A percentile compares a stretch with the other conserved stretches of the same genome.
Evolutionary conservation across 2,888 invertebrate species (phyloP).

Genomic region (Holacanthella duospinosa): DNA sequence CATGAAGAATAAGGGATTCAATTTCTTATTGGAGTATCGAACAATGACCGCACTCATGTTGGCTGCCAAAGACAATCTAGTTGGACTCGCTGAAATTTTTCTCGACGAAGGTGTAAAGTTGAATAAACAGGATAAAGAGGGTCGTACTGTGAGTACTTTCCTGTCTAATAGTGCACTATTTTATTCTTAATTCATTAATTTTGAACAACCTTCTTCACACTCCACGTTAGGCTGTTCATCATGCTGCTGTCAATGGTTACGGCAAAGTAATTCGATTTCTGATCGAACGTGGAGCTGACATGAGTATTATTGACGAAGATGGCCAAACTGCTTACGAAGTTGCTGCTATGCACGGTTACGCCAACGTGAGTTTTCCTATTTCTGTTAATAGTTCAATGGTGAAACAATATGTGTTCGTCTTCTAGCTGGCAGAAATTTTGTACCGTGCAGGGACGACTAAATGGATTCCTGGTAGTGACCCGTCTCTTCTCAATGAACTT

Average conservation of each 20-base stretch:
- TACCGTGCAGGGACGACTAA: conserved; percentile 9
- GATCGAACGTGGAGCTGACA: conserved; percentile 16
- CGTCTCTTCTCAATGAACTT: conserved; percentile 14
- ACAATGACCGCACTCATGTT: not conserved
- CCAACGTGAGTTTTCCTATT: too few relatives aligned
- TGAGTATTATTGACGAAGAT: conserved; percentile 9
- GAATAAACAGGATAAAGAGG: not conserved
- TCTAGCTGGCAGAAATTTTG: conserved; percentile 10
- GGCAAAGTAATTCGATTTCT: conserved; percentile 16
- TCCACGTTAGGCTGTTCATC: conserved; percentile 5
- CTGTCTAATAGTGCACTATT: not conserved
- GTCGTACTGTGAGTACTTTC: not conserved
- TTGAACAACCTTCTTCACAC: not conserved
- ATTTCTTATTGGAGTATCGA: not conserved
- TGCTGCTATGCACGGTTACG: too few relatives aligned
- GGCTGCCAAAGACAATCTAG: conserved; percentile 1
- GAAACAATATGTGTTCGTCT: too few relatives aligned
- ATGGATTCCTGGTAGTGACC: conserved; percentile 19
- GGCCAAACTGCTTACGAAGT: conserved; percentile 14
- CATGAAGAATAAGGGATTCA: not conserved
- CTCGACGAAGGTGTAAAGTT: not conserved
- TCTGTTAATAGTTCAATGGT: too few relatives aligned
- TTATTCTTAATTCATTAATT: not conserved
- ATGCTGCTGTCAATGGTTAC: conserved; percentile 12
- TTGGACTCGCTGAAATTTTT: not conserved